phyloP scores from a whole-genome alignment of 2,113 vertebrate species.

The Varanus salvator region DNA sequence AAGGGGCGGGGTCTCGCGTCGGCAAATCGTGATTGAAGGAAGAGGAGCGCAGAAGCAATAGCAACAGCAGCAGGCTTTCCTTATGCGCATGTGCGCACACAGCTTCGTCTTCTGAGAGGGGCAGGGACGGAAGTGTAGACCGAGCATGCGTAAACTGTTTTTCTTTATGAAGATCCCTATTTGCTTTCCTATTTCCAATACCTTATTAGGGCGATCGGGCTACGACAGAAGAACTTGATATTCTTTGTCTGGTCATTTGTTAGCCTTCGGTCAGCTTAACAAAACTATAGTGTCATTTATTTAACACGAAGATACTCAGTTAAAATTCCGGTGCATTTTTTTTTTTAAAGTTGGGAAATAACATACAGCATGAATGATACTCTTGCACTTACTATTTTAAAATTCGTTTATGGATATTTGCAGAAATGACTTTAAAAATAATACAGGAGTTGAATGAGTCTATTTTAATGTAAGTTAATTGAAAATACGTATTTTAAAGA shows the following conservation, averaged over 20 bases:
- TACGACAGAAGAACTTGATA: not conserved
- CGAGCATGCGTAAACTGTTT: not conserved
- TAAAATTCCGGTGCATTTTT: not conserved
- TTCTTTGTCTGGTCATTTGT: not conserved
- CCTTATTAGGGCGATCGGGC: not conserved
- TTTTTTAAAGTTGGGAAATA: too few species aligned
- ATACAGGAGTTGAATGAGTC: not conserved
- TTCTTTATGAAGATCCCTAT: too few species aligned
- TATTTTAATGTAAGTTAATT: not conserved
- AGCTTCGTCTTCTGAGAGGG: not conserved
- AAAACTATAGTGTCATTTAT: not conserved
- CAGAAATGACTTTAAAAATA: not conserved
- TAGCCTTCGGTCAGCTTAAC: not conserved
- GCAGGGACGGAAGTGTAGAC: not conserved
- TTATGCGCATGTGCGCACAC: not conserved
- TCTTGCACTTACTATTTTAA: too few species aligned
- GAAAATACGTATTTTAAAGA: not conserved
- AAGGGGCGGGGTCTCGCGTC: not conserved
- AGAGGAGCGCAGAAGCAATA: not conserved
- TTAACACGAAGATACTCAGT: not conserved
- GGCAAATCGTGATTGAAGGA: not conserved
- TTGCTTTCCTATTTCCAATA: not conserved
- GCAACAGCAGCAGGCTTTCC: not conserved
- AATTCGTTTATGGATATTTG: not conserved
- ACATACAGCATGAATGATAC: too few species aligned